Evolutionary conservation across 1,140 invertebrate species (phyloP).

Genomic region (Drosophila malerkotliana): DNA sequence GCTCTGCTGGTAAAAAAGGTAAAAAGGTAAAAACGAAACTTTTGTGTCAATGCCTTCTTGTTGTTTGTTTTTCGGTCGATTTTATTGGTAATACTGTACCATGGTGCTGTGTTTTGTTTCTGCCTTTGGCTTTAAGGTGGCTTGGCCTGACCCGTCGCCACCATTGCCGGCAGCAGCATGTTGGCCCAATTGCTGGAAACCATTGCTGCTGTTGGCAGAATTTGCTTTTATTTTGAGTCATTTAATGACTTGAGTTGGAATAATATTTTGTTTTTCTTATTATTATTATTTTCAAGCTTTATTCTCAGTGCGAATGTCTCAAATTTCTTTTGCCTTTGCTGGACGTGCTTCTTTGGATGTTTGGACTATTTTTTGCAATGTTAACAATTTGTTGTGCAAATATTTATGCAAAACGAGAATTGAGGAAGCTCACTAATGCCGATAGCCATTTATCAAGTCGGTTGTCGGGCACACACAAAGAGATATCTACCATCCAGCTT

Average conservation of each 20-base stretch:
- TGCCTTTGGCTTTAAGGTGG: slow-evolving; percentile 30
- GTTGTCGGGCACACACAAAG: slow-evolving; percentile 6
- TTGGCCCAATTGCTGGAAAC: slow-evolving; percentile 38
- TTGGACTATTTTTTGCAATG: slow-evolving; percentile 10
- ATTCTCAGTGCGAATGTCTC: slow-evolving; percentile 21
- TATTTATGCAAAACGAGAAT: slow-evolving; percentile 25
- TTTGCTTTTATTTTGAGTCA: slow-evolving; percentile 6
- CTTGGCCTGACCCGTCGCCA: slow-evolving; percentile 46
- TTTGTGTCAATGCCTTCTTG: slow-evolving; percentile 69
- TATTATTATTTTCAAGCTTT: neutral
- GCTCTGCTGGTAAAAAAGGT: slow-evolving; percentile 32
- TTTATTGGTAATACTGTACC: slow-evolving; percentile 40
- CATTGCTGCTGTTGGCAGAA: slow-evolving; percentile 23
- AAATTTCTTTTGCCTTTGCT: slow-evolving; percentile 48
- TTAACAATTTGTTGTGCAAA: slow-evolving; percentile 24
- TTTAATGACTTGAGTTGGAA: neutral
- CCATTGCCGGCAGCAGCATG: slow-evolving; percentile 33
- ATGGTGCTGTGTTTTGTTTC: slow-evolving; percentile 15
- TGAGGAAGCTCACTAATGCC: slow-evolving; percentile 15
- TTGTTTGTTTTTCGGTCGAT: slow-evolving; percentile 53
- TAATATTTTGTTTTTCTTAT: no score
- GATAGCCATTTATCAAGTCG: slow-evolving; percentile 22
- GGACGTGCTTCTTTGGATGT: slow-evolving; percentile 23
- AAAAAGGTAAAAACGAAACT: slow-evolving; percentile 46
- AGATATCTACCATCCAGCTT: slow-evolving; percentile 21